These are phyloP conservation scores for Anastatus disparis DNA, from an alignment of 1,140 invertebrate genomes.

Conservation along the genomic window DNA sequence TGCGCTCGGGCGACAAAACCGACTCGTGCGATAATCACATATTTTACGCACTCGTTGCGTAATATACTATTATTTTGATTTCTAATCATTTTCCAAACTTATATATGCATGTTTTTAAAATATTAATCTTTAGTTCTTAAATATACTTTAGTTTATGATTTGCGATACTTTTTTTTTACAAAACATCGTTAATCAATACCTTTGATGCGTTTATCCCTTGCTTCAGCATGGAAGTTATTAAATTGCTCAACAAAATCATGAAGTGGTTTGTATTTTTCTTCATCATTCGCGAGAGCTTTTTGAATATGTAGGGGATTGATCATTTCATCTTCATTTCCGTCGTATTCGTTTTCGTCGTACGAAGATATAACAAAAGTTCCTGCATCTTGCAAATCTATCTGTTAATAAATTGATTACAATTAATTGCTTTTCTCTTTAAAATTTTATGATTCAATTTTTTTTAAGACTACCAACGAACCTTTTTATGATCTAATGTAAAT, in stretches of 20 bases:
- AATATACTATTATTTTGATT: no score
- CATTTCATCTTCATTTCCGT: conserved; percentile 57
- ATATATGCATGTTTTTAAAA: no score
- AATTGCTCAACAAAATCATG: conserved; percentile 52
- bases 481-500: neutral
- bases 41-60: no score
- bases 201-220: neutral
- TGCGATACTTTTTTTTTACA: no score
- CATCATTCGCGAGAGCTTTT: conserved; percentile 41
- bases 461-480: neutral
- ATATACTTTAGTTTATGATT: no score
- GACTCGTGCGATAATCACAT: no score
- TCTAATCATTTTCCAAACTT: no score
- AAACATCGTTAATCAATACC: neutral
- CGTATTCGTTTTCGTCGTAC: conserved; percentile 49
- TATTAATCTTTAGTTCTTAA: no score
- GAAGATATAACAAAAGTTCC: conserved; percentile 50
- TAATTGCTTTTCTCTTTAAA: neutral
- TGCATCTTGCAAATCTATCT: conserved; percentile 45
- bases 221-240: neutral
- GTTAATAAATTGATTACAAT: neutral
- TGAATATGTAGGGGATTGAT: conserved; percentile 50
- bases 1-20: no score
- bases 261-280: conserved; percentile 50
- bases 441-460: neutral